Evolutionary conservation across 1,140 invertebrate species (phyloP).

Genomic region (Metaphire vulgaris): DNA sequence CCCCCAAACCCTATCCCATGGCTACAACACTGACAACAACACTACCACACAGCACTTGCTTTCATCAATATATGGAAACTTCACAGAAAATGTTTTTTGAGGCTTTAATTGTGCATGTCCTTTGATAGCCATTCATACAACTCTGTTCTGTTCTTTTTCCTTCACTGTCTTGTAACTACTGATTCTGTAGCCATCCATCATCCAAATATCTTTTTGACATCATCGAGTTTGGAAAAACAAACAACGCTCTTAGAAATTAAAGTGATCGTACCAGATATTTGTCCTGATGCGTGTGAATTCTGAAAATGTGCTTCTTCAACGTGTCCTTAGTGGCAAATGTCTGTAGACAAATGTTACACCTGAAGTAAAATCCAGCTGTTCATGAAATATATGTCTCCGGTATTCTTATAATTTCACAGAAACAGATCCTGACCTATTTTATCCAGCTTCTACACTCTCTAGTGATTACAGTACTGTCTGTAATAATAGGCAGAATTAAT

Average conservation of each 20-base stretch:
- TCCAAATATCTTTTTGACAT: background rate
- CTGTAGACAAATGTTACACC: slow-evolving; percentile 4
- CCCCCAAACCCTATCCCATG: no score
- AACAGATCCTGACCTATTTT: background rate
- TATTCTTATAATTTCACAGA: background rate
- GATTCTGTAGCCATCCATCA: background rate
- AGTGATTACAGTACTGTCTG: no score
- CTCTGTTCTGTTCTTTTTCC: background rate
- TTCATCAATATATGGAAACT: no score
- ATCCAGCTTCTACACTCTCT: background rate
- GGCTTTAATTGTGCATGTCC: no score
- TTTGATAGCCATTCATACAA: background rate
- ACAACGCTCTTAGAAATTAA: no score
- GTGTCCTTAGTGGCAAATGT: slow-evolving; percentile 6
- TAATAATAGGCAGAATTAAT: no score
- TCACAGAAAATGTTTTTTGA: no score
- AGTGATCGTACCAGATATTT: background rate
- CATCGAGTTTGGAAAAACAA: no score
- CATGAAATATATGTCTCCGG: background rate
- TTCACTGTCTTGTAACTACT: background rate
- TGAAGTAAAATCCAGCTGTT: background rate
- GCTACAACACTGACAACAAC: no score
- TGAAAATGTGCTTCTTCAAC: slow-evolving; percentile 22
- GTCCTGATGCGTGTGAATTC: slow-evolving; percentile 9
- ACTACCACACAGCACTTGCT: no score